Base-by-base conservation (phyloP, 2,888 invertebrate genomes). In the Tachystola acroxantha region DNA sequence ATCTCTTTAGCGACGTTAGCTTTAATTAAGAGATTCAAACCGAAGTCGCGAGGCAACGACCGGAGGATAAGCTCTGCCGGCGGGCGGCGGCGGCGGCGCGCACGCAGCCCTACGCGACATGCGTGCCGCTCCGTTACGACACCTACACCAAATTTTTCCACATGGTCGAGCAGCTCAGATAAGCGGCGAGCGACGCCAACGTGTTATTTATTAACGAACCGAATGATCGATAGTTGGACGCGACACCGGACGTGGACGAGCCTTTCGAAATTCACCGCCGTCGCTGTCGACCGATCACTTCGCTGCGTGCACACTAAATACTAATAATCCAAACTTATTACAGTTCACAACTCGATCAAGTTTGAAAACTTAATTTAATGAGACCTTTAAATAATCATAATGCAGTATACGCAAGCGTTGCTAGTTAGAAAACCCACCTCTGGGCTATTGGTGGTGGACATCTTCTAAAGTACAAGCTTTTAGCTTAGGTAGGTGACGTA, bases 161-260 rank as follows among this genome's bases (percentile, higher is more conserved):
- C 86, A 84, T 85, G 86, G 78, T 77, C 81, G 82, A 73, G 71
- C 84, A 82, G 73, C 73, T 47, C 54, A 84, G 86, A 85, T 85
- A 84, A 85, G 82, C 81, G 65, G 72, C 73, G 68, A 70, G 61
- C 76, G 78, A 84, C 77, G 79, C 75, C 80, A 68, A 81, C 84
- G 81, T 85, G 82, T 84, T 84, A 84, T 86, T 85, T 85, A 86
- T 86, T 84, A 86, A 85, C 86, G 86, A 86, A 86, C 82, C 82
- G 85, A 86, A 85, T 86, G 86, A 86, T 86, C 84, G 86, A 86
- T 86, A 82, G 86, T 74, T 77, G 81, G 79, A 76, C 82, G 82
- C 82, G 82, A 80, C 81, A 75, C 81, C 84, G 84, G 82, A 80
- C 84, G 76, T 66, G 16, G 16, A 16, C 16, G 16, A 70, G 79